These are phyloP conservation scores for Tuberolachnus salignus DNA, from an alignment of 2,888 invertebrate species.

Conservation along the genomic window DNA sequence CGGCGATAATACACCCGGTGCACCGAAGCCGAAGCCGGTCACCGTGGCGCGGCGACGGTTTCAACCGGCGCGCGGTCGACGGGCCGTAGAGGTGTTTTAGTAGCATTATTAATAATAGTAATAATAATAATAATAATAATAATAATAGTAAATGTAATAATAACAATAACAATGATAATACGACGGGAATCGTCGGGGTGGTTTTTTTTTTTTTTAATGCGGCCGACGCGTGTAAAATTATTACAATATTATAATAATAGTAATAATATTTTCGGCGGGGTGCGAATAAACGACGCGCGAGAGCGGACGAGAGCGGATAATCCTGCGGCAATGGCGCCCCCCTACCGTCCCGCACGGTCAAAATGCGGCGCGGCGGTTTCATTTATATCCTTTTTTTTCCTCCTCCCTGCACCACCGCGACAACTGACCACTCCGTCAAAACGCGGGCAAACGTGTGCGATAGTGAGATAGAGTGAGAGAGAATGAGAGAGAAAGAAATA, in stretches of 20 bases:
- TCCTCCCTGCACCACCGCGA: no score
- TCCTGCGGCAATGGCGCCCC: background rate
- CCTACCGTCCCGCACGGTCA: no score
- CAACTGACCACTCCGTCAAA: constrained; percentile 53
- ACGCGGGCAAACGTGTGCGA: background rate
- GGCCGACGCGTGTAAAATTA: constrained; percentile 47
- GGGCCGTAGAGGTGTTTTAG: background rate
- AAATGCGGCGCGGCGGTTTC: background rate
- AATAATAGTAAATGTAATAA: no score
- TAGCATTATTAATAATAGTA: no score
- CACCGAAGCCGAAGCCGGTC: background rate
- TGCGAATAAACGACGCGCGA: background rate
- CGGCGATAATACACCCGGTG: constrained; percentile 6
- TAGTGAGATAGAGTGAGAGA: background rate
- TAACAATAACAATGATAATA: no score
- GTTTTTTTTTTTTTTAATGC: no score
- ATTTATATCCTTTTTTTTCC: background rate
- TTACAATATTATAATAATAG: constrained; percentile 21
- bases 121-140: no score
- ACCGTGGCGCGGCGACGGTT: constrained; percentile 38
- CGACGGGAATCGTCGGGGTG: constrained; percentile 2
- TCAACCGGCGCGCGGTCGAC: constrained; percentile 26
- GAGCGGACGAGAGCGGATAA: background rate
- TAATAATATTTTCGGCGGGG: no score
- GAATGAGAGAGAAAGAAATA: background rate